Evolutionary conservation across 92 coral and sea anemone species (phyloP).

Genomic region (Blastomussa wellsi): DNA sequence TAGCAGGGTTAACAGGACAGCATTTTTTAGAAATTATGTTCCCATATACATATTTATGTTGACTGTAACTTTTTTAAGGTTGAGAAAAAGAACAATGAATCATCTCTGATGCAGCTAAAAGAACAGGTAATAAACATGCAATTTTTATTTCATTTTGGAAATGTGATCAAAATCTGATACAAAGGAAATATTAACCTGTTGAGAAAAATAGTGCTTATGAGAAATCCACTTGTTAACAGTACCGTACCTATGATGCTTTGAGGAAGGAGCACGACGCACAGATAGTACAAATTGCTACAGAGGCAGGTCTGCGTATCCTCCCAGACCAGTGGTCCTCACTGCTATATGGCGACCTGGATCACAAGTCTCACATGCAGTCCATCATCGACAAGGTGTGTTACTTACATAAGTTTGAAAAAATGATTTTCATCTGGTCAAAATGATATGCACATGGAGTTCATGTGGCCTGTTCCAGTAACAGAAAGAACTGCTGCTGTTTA

Average conservation of each 20-base stretch:
- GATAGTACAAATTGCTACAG: conserved; percentile 89
- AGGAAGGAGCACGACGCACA: conserved; percentile 92
- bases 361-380: conserved; percentile 93
- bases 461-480: too few relatives aligned
- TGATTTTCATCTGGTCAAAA: neutral
- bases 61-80: conserved; percentile 40
- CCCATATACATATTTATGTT: neutral
- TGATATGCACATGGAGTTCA: neutral
- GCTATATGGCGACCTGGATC: conserved; percentile 83
- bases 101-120: conserved; percentile 97
- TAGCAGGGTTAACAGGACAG: neutral
- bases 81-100: conserved; percentile 92
- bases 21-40: neutral
- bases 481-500: too few relatives aligned
- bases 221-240: conserved; percentile 40
- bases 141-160: neutral
- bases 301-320: conserved; percentile 88
- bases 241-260: conserved; percentile 85
- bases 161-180: neutral
- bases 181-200: neutral
- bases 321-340: conserved; percentile 96
- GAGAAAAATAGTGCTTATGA: neutral
- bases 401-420: neutral
- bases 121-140: conserved; percentile 94
- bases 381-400: conserved; percentile 80